Conservation (phyloP, 2,888 invertebrate genomes). For the Campoplex nolae region DNA sequence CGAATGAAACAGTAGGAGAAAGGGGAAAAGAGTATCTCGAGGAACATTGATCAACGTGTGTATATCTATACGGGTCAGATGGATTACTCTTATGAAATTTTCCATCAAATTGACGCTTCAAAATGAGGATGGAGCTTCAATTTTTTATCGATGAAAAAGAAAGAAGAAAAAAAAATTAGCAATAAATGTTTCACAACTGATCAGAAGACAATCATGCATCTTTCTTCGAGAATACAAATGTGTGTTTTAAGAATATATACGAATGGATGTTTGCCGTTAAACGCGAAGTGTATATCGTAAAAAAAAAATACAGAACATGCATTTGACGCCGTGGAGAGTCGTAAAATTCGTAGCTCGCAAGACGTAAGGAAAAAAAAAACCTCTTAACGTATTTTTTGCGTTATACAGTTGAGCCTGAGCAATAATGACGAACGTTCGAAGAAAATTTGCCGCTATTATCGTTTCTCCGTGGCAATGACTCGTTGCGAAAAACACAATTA, state of each 20-base stretch:
- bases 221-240: too few species aligned
- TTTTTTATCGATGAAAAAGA: neutral
- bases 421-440: slow-evolving; percentile 19
- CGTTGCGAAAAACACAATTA: slow-evolving; percentile 40
- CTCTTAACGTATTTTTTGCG: slow-evolving; percentile 1
- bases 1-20: neutral
- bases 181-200: neutral
- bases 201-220: neutral
- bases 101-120: neutral
- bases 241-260: too few species aligned
- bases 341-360: slow-evolving; percentile 49
- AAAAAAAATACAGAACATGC: slow-evolving; percentile 35
- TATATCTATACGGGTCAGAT: neutral
- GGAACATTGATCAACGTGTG: neutral
- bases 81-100: neutral
- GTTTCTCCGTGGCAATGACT: slow-evolving; percentile 44
- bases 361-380: slow-evolving; percentile 28
- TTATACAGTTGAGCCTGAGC: slow-evolving; percentile 14
- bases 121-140: neutral
- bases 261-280: slow-evolving; percentile 23
- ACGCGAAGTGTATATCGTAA: slow-evolving; percentile 3
- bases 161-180: neutral
- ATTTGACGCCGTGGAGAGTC: slow-evolving; percentile 33
- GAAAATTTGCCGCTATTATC: slow-evolving; percentile 55
- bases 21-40: neutral